These are phyloP conservation scores for Drosophila lacicola DNA, from an alignment of 2,888 invertebrate species.

Conservation along the genomic window DNA sequence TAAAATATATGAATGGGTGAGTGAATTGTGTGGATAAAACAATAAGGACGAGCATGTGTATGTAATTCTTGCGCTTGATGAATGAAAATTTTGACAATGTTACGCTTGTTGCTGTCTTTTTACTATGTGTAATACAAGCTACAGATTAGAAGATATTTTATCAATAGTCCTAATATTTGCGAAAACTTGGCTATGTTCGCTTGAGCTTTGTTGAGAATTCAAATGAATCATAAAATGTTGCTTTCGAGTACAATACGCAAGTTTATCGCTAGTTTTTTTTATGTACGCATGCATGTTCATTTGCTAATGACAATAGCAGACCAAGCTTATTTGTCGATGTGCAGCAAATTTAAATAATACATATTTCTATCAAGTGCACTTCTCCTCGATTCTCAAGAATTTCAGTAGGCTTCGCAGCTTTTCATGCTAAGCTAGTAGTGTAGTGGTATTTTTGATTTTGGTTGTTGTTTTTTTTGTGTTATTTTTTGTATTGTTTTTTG, in stretches of 20 bases:
- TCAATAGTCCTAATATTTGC: not conserved
- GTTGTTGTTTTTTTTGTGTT: too few relatives aligned
- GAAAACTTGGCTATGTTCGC: not conserved
- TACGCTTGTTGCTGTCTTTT: not conserved
- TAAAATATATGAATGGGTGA: constrained; percentile 56
- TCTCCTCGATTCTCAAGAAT: too few relatives aligned
- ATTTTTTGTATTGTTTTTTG: too few relatives aligned
- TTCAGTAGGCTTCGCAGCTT: too few relatives aligned
- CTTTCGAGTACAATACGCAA: not conserved
- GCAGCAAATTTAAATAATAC: too few relatives aligned
- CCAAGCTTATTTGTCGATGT: too few relatives aligned
- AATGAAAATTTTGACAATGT: constrained; percentile 54
- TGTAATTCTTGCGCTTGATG: constrained; percentile 53
- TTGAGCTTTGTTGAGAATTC: not conserved
- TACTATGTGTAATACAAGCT: not conserved
- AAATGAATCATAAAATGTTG: not conserved
- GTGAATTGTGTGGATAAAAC: constrained; percentile 33
- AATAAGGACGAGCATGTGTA: constrained; percentile 13
- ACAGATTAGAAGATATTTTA: not conserved
- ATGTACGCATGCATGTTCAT: too few relatives aligned
- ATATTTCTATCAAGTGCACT: too few relatives aligned
- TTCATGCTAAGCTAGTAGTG: too few relatives aligned
- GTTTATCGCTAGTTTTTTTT: too few relatives aligned
- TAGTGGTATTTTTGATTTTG: too few relatives aligned
- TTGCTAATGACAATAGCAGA: too few relatives aligned